These are phyloP conservation scores for Ochropleura plecta DNA, from an alignment of 2,888 invertebrate species.

Conservation along the genomic window DNA sequence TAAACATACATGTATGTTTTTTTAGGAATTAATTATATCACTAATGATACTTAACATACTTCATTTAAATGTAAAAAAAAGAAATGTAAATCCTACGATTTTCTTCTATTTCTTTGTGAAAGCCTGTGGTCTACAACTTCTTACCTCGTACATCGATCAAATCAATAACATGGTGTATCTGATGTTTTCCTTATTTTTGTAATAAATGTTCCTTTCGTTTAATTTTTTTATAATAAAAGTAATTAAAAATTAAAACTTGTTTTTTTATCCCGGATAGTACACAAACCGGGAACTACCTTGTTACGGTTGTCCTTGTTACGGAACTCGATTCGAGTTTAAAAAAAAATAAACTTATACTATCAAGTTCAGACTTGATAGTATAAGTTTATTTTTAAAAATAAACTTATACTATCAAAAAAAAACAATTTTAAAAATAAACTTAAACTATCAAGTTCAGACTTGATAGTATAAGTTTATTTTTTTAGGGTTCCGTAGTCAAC, in stretches of 20 bases:
- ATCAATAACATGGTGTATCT: constrained; percentile 59
- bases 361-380: too few relatives aligned
- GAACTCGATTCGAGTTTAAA: too few relatives aligned
- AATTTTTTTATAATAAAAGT: constrained; percentile 70
- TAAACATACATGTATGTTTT: background rate
- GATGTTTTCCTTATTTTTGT: constrained; percentile 62
- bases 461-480: too few relatives aligned
- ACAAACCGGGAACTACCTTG: too few relatives aligned
- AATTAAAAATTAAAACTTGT: constrained; percentile 41
- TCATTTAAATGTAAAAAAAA: background rate
- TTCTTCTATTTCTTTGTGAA: background rate
- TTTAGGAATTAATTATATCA: background rate
- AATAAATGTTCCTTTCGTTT: constrained; percentile 73
- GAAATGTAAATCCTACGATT: background rate
- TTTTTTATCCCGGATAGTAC: background rate
- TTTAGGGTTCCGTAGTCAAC: too few relatives aligned
- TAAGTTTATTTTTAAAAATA: too few relatives aligned
- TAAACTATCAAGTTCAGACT: too few relatives aligned
- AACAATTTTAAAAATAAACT: too few relatives aligned
- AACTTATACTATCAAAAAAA: too few relatives aligned
- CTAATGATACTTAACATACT: background rate
- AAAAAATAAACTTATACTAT: too few relatives aligned
- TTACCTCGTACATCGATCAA: constrained; percentile 53
- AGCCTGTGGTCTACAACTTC: constrained; percentile 48
- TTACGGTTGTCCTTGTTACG: too few relatives aligned